Percentiles rank a stretch among this genome's conserved stretches.
phyloP scores from a whole-genome alignment of 2,888 invertebrate genomes.

The Aleiodes alternator region DNA sequence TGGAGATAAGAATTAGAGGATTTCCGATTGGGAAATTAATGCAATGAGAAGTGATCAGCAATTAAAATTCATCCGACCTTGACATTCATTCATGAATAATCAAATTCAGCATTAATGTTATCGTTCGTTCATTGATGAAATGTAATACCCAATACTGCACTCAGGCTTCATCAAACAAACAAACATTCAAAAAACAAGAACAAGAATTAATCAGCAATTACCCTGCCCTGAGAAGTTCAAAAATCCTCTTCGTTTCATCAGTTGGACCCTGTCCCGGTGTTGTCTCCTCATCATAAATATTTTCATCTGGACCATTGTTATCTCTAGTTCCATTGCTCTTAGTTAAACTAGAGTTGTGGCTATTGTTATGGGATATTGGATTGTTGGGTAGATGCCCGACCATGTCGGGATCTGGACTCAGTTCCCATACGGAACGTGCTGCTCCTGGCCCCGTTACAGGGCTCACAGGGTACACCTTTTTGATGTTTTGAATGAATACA shows the following conservation, averaged over 20 bases:
- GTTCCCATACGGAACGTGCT: slow-evolving; percentile 92
- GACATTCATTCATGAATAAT: no score
- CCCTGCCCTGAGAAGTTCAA: slow-evolving; percentile 92
- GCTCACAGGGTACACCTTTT: slow-evolving; percentile 72
- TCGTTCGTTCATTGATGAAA: no score
- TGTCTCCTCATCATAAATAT: slow-evolving; percentile 69
- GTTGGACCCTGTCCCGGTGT: slow-evolving; percentile 67
- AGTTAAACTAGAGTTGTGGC: slow-evolving; percentile 63
- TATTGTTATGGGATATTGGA: slow-evolving; percentile 67
- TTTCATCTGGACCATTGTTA: slow-evolving; percentile 68
- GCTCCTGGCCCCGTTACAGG: slow-evolving; percentile 86
- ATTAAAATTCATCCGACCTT: slow-evolving; percentile 69
- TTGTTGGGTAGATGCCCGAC: slow-evolving; percentile 73
- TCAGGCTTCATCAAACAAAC: no score
- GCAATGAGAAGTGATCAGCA: slow-evolving; percentile 28
- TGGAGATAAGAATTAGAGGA: slow-evolving; percentile 57
- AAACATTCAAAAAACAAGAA: no score
- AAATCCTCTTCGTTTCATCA: slow-evolving; percentile 82
- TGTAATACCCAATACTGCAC: no score
- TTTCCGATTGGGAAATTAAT: not conserved
- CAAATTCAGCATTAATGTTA: no score
- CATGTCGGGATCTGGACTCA: slow-evolving; percentile 77
- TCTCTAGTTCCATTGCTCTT: slow-evolving; percentile 57
- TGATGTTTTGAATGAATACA: not conserved
- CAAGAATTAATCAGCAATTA: slow-evolving; percentile 72